These are phyloP conservation scores for Salvelinus alpinus DNA, from an alignment of 2,113 vertebrate genomes.

Conservation along the genomic window DNA sequence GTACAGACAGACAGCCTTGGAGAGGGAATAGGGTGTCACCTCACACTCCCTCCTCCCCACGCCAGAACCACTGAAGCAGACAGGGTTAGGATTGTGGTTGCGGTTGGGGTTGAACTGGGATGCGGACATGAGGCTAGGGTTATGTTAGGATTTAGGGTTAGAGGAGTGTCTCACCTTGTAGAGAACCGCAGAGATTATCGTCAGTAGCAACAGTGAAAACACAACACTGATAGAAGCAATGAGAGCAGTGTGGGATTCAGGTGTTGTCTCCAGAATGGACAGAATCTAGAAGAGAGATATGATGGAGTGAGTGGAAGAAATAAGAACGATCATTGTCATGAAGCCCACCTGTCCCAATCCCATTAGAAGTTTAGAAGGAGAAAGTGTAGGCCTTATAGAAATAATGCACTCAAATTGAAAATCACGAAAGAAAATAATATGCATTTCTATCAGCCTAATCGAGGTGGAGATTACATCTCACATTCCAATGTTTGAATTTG, in stretches of 20 bases:
- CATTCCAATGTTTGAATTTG: too few species aligned
- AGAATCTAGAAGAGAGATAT: conserved; percentile 4
- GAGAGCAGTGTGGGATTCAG: not conserved
- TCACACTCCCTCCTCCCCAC: too few species aligned
- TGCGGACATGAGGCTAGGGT: not conserved
- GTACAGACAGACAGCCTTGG: not conserved
- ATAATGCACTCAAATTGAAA: too few species aligned
- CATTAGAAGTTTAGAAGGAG: too few species aligned
- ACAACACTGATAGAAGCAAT: not conserved
- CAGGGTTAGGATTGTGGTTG: too few species aligned
- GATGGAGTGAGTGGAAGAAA: not conserved
- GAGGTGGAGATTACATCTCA: too few species aligned
- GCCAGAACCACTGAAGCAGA: too few species aligned
- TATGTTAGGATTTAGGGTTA: not conserved
- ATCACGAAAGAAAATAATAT: too few species aligned
- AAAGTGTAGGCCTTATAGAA: too few species aligned
- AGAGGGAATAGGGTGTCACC: too few species aligned
- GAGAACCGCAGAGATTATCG: not conserved
- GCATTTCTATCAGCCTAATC: too few species aligned
- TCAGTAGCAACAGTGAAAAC: conserved; percentile 2
- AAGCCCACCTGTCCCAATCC: not conserved
- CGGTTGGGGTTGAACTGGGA: too few species aligned
- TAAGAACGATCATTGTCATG: not conserved
- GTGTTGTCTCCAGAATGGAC: conserved; percentile 5
- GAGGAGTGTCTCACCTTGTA: conserved; percentile 23